Evolutionary conservation across 37 sponge, comb jelly and placozoan species (phyloP).

Genomic region (Mnemiopsis leidyi): DNA sequence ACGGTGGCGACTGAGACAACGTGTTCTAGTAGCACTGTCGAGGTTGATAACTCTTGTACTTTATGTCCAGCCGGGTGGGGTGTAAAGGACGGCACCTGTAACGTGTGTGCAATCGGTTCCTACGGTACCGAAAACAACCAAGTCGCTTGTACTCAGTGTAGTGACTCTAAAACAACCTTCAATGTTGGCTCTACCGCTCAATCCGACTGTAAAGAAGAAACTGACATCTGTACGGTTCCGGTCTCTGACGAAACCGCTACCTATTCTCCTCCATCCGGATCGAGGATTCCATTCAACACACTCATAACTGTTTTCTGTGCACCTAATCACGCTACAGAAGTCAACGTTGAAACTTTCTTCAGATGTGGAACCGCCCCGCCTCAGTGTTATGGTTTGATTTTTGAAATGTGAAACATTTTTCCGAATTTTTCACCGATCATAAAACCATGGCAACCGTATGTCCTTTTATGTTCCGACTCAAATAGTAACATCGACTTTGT

Average conservation of each 20-base stretch:
- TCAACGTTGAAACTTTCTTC: not conserved
- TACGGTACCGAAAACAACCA: not conserved
- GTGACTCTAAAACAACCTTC: not conserved
- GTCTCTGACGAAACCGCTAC: not conserved
- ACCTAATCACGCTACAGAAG: not conserved
- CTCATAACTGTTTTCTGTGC: not conserved
- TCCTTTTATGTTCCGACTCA: no score
- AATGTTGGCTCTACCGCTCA: not conserved
- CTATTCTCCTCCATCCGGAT: not conserved
- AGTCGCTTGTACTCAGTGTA: constrained; percentile 15
- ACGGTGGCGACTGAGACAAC: not conserved
- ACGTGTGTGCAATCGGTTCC: not conserved
- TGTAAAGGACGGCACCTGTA: not conserved
- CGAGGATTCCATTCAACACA: not conserved
- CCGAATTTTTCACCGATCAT: no score
- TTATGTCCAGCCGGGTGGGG: constrained; percentile 9
- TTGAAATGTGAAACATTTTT: no score
- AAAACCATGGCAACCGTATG: no score
- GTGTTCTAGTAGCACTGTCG: not conserved
- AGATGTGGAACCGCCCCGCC: not conserved
- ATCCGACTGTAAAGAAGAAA: not conserved
- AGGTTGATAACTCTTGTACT: not conserved
- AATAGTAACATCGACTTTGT: no score
- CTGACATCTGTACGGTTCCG: not conserved
- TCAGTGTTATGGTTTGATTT: constrained; percentile 7